Conservation (phyloP, 2,113 vertebrate species). For the Psettodes erumei region DNA sequence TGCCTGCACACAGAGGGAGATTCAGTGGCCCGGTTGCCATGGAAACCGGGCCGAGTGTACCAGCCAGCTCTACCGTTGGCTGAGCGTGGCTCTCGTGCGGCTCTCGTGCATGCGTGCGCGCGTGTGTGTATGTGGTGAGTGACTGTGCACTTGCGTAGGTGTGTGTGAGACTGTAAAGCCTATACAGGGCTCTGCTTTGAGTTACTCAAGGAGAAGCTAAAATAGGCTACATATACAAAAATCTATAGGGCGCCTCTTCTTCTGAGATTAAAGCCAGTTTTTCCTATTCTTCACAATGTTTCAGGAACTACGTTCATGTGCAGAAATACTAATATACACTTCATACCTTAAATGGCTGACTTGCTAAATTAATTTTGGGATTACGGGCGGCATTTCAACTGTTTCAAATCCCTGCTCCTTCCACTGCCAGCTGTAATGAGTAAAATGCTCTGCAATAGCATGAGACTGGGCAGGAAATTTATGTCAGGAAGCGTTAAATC, state of each 20-base stretch:
- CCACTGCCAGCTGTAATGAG: background rate
- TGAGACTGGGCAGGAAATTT: slow-evolving; percentile 5
- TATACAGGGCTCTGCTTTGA: slow-evolving; percentile 71
- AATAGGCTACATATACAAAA: slow-evolving; percentile 39
- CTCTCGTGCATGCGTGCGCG: slow-evolving; percentile 23
- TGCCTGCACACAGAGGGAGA: slow-evolving; percentile 75
- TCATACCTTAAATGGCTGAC: background rate
- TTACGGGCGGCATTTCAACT: background rate
- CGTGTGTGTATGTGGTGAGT: slow-evolving; percentile 48
- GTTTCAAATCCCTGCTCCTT: background rate
- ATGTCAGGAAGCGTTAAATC: slow-evolving; percentile 32
- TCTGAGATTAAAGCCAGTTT: background rate
- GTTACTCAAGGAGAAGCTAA: slow-evolving; percentile 56
- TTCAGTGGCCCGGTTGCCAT: slow-evolving; percentile 81
- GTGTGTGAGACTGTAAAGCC: slow-evolving; percentile 80
- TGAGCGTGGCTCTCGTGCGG: slow-evolving; percentile 65
- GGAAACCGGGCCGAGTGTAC: slow-evolving; percentile 83
- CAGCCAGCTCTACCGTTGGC: slow-evolving; percentile 73
- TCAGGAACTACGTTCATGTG: background rate
- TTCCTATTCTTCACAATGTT: background rate
- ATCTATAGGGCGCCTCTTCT: slow-evolving; percentile 17
- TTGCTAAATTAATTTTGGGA: slow-evolving; percentile 3
- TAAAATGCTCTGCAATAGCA: slow-evolving; percentile 12
- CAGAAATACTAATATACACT: background rate
- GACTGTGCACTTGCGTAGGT: slow-evolving; percentile 73